Evolutionary conservation across 2,113 vertebrate species (phyloP), one percentile per base, ranked within the genome.

Genomic region (Rhabdornis inornatus): DNA sequence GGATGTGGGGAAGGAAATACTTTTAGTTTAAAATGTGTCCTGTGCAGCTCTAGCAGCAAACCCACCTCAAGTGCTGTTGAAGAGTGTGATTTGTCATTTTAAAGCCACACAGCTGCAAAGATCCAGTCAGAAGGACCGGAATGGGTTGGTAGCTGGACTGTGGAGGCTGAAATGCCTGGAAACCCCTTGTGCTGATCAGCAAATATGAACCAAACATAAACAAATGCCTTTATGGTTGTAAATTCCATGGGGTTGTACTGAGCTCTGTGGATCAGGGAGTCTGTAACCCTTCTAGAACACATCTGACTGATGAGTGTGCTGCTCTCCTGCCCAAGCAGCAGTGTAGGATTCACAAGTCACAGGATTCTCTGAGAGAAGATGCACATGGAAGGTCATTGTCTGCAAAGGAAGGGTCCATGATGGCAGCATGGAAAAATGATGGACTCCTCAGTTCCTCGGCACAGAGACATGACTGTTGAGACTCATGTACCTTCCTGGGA

Each of bases 341-440:
- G n/a, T 3, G 21, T n/a, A 30, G 57, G 15, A 12, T 37, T 28
- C 20, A 0, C 4, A 21, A 31, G 11, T 4, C 44, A 5, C 24
- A 37, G 28, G 12, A 8, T 66, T 33, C 40, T 68, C 35, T 23
- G 17, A 10, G 25, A 27, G 33, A 83, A 65, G 72, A 9, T 23
- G 30, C 16, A 3, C 20, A 13, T 15, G 21, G 11, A 47, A 57
- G 15, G 30, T 7, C 25, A 13, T 24, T 11, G 30, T 35, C n/a
- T 83, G 39, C 31, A 59, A 35, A 71, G 50, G 19, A 39, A 28
- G 59, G 65, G 7, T 14, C 25, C 68, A 7, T 6, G 30, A 31
- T 0, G 66, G 28, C 30, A 79, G 42, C 5, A 0, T 60, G 50
- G 55, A 42, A 42, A 79, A 85, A 15, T 23, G 18, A 61, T 2